These are phyloP conservation scores for Diploptera punctata DNA, from an alignment of 2,888 invertebrate genomes.

Conservation along the genomic window DNA sequence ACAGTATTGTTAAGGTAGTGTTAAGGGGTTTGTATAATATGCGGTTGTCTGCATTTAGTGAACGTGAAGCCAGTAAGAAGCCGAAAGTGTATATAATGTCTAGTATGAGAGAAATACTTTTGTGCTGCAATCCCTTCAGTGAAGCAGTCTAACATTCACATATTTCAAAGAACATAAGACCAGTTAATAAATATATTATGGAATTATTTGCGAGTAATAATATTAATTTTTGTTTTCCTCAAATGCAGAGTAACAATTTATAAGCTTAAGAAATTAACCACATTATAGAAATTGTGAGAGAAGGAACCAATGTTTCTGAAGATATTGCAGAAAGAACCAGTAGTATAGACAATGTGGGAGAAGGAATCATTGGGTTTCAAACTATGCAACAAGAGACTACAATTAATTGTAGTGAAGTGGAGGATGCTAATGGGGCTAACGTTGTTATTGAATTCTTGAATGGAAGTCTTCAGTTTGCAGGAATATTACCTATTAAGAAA, in stretches of 20 bases:
- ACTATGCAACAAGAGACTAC: background rate
- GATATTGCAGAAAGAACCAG: no score
- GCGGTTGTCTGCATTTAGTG: background rate
- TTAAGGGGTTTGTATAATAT: background rate
- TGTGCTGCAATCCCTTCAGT: background rate
- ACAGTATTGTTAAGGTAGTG: background rate
- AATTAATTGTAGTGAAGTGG: background rate
- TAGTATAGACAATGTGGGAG: background rate
- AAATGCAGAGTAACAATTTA: background rate
- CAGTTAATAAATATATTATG: background rate
- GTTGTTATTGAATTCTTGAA: constrained; percentile 7
- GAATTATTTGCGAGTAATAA: background rate
- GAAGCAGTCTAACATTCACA: background rate
- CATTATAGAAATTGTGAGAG: no score
- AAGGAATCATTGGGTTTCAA: no score
- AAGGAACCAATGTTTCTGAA: no score
- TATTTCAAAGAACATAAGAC: no score
- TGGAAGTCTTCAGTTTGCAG: background rate
- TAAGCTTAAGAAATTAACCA: background rate
- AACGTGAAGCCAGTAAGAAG: background rate
- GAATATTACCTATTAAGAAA: background rate
- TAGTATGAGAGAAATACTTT: background rate
- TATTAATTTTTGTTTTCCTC: background rate
- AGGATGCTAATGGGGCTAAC: background rate
- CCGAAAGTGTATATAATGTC: background rate